Base-by-base conservation (phyloP, 2,888 invertebrate species). In the Synanthedon andrenaeformis region DNA sequence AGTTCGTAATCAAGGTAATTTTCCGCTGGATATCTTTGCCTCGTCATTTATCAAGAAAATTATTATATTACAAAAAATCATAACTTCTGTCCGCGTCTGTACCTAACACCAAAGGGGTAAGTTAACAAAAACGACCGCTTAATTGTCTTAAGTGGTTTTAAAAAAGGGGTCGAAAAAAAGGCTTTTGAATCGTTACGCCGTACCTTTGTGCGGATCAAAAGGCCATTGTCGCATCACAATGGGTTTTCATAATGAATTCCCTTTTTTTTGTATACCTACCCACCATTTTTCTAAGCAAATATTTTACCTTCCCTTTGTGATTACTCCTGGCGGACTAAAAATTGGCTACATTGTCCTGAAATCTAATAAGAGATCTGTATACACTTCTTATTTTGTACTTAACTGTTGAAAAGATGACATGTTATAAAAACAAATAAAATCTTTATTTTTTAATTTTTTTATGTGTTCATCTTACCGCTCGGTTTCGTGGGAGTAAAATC, bases 131-230 rank as follows among this genome's bases (percentile, higher is more conserved):
- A 64, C 62, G 53, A 14, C 65, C 14, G 62, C 64, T 73, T 76
- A 77, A 79, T 80, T 79, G 78, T 80, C 74, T 76, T 75, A 75
- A 77, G 76, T 74, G 78, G 64, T 70, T 62, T 62, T 65, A 69
- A 75, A 74, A 69, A 49, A 49, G 35, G 49, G 61, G 65, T 66
- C 62, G 59, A 62, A 35, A 35, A 35, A 64, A 66, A 66, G 56
- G 51, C 62, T 61, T 70, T 72, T 70, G 67, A 69, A 69, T 66
- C 57, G 58, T 62, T 59, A 58, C 63, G 63, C 64, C 62, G 59
- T 59, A 57, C 61, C 67, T 64, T 76, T 77, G 74, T 76, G 64
- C 60, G 53, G 59, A 64, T 65, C 68, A 66, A 62, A 58, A 58
- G 57, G 57, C 52, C 17, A 12, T 49, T 49, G 17, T 19, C 49